Percentiles rank a stretch among this genome's conserved stretches.
These are phyloP conservation scores for Rhabdophis nuchalis DNA, from an alignment of 2,797 vertebrate species.

Conservation along the genomic window DNA sequence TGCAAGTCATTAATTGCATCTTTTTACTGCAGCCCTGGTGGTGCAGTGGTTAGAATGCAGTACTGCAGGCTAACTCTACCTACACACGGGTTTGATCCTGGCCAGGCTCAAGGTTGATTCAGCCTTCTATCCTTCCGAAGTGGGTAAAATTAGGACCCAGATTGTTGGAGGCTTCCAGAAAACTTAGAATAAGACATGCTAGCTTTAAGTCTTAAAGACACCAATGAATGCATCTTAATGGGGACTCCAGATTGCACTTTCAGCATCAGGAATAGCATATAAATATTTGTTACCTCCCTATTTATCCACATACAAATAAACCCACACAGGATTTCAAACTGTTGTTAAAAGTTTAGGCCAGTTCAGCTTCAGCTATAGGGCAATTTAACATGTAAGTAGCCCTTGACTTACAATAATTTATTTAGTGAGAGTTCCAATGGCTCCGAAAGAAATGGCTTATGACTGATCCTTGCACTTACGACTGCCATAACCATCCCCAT, in stretches of 20 bases:
- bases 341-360: neutral
- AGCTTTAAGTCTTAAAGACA: neutral
- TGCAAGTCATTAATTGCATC: neutral
- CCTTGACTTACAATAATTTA: neutral
- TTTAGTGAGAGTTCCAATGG: neutral
- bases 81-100: neutral
- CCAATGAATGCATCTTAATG: neutral
- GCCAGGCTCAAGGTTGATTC: neutral
- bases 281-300: neutral
- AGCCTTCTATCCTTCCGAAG: neutral
- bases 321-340: neutral
- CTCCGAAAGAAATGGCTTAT: neutral
- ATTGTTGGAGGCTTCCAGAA: neutral
- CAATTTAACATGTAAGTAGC: neutral
- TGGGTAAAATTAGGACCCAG: neutral
- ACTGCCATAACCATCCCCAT: neutral
- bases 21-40: neutral
- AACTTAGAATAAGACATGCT: neutral
- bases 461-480: neutral
- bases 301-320: neutral
- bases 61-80: neutral
- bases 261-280: neutral
- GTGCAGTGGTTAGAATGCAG: neutral
- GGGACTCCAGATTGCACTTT: neutral
- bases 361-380: neutral